phyloP scores from a whole-genome alignment of 2,113 vertebrate species.

The Anser brachyrhynchus region DNA sequence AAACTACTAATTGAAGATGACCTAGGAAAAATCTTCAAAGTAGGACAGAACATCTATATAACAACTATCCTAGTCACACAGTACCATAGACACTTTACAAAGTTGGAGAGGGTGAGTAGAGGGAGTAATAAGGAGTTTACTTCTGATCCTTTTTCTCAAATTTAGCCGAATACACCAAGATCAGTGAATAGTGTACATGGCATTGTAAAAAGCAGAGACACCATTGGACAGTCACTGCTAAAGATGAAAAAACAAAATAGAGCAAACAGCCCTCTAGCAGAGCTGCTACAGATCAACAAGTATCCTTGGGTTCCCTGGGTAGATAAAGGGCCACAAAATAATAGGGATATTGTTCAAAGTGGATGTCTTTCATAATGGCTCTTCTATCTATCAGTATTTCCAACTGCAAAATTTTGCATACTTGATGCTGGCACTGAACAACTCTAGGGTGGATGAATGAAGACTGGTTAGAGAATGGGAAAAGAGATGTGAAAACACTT shows the following conservation, averaged over 20 bases:
- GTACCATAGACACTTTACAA: neutral
- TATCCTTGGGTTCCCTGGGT: neutral
- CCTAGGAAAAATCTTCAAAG: neutral
- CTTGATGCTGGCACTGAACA: neutral
- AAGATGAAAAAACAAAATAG: neutral
- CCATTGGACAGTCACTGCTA: fast-evolving
- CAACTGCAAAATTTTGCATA: neutral
- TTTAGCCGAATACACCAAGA: neutral
- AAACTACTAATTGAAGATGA: neutral
- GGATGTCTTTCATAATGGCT: neutral
- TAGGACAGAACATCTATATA: neutral
- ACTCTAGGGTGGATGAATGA: neutral
- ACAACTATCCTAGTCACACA: neutral
- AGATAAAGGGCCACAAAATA: neutral
- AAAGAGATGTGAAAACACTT: neutral
- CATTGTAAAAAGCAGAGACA: neutral
- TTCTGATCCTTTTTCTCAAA: neutral
- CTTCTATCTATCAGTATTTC: neutral
- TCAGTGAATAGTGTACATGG: neutral
- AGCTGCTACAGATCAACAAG: neutral
- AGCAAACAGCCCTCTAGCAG: neutral
- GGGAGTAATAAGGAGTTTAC: neutral
- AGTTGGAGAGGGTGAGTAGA: neutral
- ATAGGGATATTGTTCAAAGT: neutral
- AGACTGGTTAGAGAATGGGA: neutral